A percentile compares a stretch with the other conserved stretches of the same genome.
phyloP scores from a whole-genome alignment of 2,888 invertebrate species.

The Fabriciana adippe region DNA sequence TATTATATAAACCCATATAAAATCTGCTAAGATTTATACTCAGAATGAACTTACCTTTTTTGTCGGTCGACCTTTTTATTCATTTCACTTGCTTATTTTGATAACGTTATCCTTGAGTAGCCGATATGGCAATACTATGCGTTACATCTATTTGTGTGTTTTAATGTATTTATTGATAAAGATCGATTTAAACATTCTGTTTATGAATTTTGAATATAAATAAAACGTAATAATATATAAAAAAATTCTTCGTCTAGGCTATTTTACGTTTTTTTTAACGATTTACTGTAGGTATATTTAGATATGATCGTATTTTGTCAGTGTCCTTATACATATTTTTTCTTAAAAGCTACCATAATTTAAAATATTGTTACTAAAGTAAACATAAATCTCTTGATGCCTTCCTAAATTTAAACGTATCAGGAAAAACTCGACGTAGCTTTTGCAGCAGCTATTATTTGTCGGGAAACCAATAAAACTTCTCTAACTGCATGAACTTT shows the following conservation, averaged over 20 bases:
- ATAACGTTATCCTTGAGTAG: conserved; percentile 11
- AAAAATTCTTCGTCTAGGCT: too few species aligned
- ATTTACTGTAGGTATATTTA: too few species aligned
- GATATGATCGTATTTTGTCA: too few species aligned
- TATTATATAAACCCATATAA: conserved; percentile 3
- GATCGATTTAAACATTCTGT: neutral
- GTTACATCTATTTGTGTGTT: too few species aligned
- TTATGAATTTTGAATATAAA: neutral
- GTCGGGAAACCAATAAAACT: conserved; percentile 24
- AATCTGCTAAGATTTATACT: conserved; percentile 13
- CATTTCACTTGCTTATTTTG: conserved; percentile 21
- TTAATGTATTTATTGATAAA: neutral
- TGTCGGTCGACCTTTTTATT: conserved; percentile 14
- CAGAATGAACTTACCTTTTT: conserved; percentile 4
- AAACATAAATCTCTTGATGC: neutral
- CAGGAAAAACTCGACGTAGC: conserved; percentile 7
- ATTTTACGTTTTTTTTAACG: too few species aligned
- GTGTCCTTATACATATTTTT: too few species aligned
- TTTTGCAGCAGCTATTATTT: conserved; percentile 15
- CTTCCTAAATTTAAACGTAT: conserved; percentile 9
- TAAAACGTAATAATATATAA: too few species aligned
- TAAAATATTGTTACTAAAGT: too few species aligned
- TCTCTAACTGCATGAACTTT: conserved; percentile 21
- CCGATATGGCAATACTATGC: neutral
- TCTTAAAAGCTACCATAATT: too few species aligned